Conservation (phyloP, 2,113 vertebrate genomes). For the Hippocampus guttulatus region DNA sequence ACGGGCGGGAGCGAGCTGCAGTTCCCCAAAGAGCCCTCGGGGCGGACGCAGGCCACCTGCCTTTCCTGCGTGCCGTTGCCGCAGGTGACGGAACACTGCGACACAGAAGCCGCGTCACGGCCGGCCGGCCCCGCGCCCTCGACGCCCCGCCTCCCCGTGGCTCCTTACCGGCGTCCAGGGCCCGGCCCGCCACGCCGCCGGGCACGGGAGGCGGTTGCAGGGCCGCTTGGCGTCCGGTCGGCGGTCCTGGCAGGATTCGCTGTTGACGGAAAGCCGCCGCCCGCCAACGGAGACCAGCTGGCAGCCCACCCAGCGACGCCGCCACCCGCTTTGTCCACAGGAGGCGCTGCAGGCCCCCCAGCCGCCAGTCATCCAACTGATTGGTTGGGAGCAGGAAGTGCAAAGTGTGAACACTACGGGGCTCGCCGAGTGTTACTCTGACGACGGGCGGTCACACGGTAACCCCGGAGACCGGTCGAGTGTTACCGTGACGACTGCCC, state of each 20-base stretch:
- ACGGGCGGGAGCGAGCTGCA: slow-evolving; percentile 79
- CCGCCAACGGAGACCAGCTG: slow-evolving; percentile 76
- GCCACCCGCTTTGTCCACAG: slow-evolving; percentile 85
- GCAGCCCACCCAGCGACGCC: slow-evolving; percentile 82
- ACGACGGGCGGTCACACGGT: not conserved
- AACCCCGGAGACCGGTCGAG: not conserved
- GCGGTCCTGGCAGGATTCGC: slow-evolving; percentile 81
- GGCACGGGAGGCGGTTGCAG: slow-evolving; percentile 87
- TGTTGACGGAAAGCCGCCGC: slow-evolving; percentile 78
- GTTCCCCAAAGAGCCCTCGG: slow-evolving; percentile 70
- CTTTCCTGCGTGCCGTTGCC: slow-evolving; percentile 89
- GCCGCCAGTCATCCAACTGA: slow-evolving; percentile 85
- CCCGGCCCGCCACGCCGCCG: slow-evolving; percentile 80
- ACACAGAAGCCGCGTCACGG: slow-evolving; percentile 7
- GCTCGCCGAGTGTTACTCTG: not conserved
- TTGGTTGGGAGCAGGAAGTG: not conserved
- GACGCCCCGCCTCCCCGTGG: too few relatives aligned
- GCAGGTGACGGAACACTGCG: slow-evolving; percentile 88
- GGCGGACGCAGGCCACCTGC: slow-evolving; percentile 80
- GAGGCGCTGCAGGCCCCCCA: slow-evolving; percentile 89
- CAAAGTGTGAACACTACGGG: not conserved
- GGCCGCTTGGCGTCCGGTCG: slow-evolving; percentile 80
- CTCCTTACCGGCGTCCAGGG: slow-evolving; percentile 84
- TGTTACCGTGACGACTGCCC: not conserved
- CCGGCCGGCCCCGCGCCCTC: not conserved